A percentile compares a stretch with the other conserved stretches of the same genome.
phyloP scores from a whole-genome alignment of 2,113 vertebrate genomes.

The Platysternon megacephalum region DNA sequence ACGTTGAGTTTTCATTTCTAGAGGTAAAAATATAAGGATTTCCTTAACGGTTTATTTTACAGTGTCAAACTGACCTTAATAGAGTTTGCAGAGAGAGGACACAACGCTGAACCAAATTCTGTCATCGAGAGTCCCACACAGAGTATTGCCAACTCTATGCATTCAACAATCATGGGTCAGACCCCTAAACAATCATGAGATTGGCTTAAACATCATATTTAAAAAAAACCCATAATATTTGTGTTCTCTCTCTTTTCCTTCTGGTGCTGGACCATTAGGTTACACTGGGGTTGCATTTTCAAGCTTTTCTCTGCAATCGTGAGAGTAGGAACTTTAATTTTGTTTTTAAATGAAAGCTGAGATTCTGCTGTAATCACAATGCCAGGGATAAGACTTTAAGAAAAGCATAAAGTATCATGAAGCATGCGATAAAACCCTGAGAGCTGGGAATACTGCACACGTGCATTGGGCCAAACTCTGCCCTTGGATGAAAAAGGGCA shows the following conservation, averaged over 20 bases:
- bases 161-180: background rate
- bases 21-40: background rate
- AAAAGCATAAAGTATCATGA: background rate
- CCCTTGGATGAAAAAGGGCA: background rate
- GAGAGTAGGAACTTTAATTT: background rate
- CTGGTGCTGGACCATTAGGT: background rate
- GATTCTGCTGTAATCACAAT: background rate
- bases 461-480: background rate
- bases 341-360: background rate
- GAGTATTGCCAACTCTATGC: fast-evolving
- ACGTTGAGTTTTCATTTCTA: background rate
- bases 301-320: background rate
- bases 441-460: background rate
- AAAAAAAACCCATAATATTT: background rate
- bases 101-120: background rate
- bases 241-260: background rate
- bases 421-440: background rate
- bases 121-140: background rate
- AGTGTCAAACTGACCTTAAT: background rate
- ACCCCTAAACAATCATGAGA: background rate
- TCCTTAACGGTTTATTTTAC: background rate
- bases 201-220: background rate
- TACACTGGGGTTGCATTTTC: background rate
- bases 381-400: fast-evolving
- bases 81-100: fast-evolving